phyloP scores from a whole-genome alignment of 2,888 invertebrate species.

The Protodeltote pygarga region DNA sequence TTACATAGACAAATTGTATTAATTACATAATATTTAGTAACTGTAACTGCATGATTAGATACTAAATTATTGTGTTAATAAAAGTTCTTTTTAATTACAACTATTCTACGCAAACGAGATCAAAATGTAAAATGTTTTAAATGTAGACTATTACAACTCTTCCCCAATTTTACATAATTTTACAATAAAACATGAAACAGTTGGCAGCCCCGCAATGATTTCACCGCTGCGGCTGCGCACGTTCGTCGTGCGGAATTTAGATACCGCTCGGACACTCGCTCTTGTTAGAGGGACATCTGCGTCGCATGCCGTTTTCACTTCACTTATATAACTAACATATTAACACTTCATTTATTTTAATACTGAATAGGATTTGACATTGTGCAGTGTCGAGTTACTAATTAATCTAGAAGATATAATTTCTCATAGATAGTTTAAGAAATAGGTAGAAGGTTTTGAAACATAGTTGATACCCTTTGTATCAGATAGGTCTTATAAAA shows the following conservation, averaged over 20 bases:
- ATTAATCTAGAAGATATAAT: slow-evolving; percentile 5
- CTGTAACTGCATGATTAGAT: too few species aligned
- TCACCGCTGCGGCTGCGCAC: slow-evolving; percentile 66
- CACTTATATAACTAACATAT: slow-evolving; percentile 48
- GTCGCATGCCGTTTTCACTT: slow-evolving; percentile 70
- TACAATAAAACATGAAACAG: slow-evolving; percentile 49
- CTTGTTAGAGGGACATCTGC: slow-evolving; percentile 75
- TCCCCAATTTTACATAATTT: neutral
- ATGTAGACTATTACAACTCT: neutral
- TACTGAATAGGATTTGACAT: slow-evolving; percentile 20
- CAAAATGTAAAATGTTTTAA: too few species aligned
- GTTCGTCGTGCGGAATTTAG: slow-evolving; percentile 73
- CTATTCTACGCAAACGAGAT: too few species aligned
- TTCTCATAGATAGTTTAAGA: neutral
- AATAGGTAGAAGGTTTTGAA: too few species aligned
- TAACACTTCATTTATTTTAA: slow-evolving; percentile 44
- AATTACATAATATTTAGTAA: too few species aligned
- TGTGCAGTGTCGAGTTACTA: slow-evolving; percentile 26
- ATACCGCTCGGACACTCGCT: slow-evolving; percentile 74
- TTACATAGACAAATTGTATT: slow-evolving; percentile 19
- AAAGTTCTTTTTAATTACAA: too few species aligned
- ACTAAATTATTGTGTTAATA: too few species aligned
- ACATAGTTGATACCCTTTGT: too few species aligned
- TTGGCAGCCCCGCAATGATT: slow-evolving; percentile 66
- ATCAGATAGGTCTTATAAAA: too few species aligned